Base-by-base conservation (phyloP, 2,888 invertebrate genomes). In the Sesia bembeciformis region DNA sequence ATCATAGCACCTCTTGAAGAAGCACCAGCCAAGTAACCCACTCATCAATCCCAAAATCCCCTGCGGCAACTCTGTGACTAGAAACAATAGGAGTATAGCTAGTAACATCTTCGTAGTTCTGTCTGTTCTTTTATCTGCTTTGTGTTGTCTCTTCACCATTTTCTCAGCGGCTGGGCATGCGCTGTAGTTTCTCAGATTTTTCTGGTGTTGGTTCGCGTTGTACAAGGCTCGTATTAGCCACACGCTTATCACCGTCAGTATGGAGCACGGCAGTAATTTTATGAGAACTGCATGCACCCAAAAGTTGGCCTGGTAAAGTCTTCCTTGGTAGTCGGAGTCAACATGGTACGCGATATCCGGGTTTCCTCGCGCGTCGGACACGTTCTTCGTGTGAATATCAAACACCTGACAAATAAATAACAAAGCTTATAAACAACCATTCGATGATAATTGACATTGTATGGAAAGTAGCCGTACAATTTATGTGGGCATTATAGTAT, bases 41-140 rank as follows among this genome's bases (percentile, higher is more conserved):
- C 93, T 93, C 70, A 94, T 87, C 52, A 95, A 81, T 0, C 95
- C 95, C 51, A 95, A 82, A 41, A 93, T 91, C 3, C 93, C 96
- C 68, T 96, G 96, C 0, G 98, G 97, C 57, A 98, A 92, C 77
- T 98, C 98, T 0, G 97, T 97, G 39, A 97, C 89, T 1, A 98
- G 90, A 72, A 98, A 98, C 3, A 98, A 88, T 4, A 96, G 80
- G 1, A 98, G 88, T 0, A 98, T 95, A 0, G 97, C 97, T 3
- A 98, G 90, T 46, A 98, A 84, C 93, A 98, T 96, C 75, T 94
- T 93, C 0, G 97, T 98, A 0, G 97, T 98, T 58, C 97, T 91
- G 72, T 97, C 96, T 0, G 95, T 94, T 58, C 95, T 91, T 56
- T 93, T 91, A 70, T 95, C 95, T 42, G 92, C 91, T 70, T 93